These are phyloP conservation scores for Umimayanthus kanabou DNA, from an alignment of 92 coral and sea anemone species.

Conservation along the genomic window DNA sequence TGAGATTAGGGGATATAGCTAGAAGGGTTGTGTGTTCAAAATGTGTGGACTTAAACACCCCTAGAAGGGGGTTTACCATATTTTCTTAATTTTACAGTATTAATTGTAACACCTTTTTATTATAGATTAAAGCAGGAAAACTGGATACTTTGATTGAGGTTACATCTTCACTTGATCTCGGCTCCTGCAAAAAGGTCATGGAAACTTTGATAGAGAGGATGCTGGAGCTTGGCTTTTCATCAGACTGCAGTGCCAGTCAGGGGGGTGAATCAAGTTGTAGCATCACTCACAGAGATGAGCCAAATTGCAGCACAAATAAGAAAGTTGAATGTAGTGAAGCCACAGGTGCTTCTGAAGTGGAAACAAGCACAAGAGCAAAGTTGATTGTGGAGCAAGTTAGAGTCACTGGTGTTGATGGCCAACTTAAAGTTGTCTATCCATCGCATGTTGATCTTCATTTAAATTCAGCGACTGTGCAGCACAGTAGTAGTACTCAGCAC, in stretches of 20 bases:
- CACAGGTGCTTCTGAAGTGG: background rate
- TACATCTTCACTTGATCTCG: conserved; percentile 79
- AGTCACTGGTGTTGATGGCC: conserved; percentile 75
- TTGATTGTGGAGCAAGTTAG: conserved; percentile 87
- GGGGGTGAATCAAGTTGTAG: conserved; percentile 12
- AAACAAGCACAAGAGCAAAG: conserved; percentile 30
- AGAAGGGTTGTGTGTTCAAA: no score
- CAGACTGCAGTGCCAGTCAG: conserved; percentile 21
- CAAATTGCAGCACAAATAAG: background rate
- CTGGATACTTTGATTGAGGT: conserved; percentile 87
- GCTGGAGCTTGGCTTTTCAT: conserved; percentile 83
- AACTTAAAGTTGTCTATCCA: conserved; percentile 92
- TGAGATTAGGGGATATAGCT: no score
- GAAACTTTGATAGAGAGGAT: conserved; percentile 69
- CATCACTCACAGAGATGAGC: background rate
- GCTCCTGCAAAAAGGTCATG: conserved; percentile 84
- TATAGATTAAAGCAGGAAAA: conserved; percentile 73
- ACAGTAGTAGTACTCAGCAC: background rate
- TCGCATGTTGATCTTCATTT: conserved; percentile 82
- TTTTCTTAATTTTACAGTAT: background rate
- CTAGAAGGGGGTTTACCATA: no score
- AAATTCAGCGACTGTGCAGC: conserved; percentile 54
- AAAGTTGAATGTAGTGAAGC: conserved; percentile 14
- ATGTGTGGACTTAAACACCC: no score
- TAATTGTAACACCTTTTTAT: background rate